These are phyloP conservation scores for Campopleginae sp. DNA, from an alignment of 2,888 invertebrate species.

Conservation along the genomic window DNA sequence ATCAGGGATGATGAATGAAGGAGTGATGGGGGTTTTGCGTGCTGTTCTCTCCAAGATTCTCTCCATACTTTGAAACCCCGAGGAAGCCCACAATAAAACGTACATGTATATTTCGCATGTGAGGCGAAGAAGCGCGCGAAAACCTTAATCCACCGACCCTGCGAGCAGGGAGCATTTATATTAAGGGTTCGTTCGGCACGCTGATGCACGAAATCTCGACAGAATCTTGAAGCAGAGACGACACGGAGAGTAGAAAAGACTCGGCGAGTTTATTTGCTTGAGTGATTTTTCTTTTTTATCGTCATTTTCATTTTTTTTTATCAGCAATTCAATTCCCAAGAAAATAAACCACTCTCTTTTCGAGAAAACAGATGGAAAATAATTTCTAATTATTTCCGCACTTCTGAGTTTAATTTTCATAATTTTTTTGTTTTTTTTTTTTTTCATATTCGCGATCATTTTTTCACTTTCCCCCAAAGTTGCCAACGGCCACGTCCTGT, in stretches of 20 bases:
- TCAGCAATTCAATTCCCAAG: not conserved
- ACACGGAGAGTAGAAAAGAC: constrained; percentile 77
- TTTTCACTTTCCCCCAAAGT: constrained; percentile 18
- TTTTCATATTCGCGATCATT: not conserved
- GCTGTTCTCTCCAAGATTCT: constrained; percentile 63
- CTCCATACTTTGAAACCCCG: constrained; percentile 45
- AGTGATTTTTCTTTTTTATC: not conserved
- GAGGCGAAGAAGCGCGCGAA: constrained; percentile 47
- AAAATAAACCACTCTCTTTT: not conserved
- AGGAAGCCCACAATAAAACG: constrained; percentile 40
- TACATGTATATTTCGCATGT: not conserved
- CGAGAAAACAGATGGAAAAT: not conserved
- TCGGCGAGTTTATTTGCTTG: constrained; percentile 66
- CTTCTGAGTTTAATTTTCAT: not conserved
- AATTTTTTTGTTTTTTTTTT: not conserved
- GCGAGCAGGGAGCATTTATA: constrained; percentile 5
- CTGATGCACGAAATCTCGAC: constrained; percentile 41
- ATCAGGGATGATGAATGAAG: constrained; percentile 82
- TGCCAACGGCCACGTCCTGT: constrained; percentile 22
- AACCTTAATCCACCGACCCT: constrained; percentile 36
- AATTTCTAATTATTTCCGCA: not conserved
- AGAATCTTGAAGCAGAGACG: constrained; percentile 32
- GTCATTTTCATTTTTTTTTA: not conserved
- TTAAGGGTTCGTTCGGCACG: constrained; percentile 37
- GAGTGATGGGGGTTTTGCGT: constrained; percentile 83